These are phyloP conservation scores for Zaprionus davidi DNA, from an alignment of 1,140 invertebrate species.

Conservation along the genomic window DNA sequence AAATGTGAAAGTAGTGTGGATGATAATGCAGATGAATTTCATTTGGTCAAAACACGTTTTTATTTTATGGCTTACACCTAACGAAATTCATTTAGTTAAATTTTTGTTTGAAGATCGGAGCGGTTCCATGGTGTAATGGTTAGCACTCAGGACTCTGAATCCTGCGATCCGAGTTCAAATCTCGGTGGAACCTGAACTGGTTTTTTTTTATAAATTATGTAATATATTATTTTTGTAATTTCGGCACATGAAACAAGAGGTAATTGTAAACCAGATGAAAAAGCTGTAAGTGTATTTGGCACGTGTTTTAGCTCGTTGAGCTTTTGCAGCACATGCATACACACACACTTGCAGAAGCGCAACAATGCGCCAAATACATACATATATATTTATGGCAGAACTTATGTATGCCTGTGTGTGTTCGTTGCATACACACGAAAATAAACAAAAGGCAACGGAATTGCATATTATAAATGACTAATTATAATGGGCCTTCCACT, in stretches of 20 bases:
- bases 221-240: neutral
- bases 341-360: slow-evolving; percentile 14
- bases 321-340: slow-evolving; percentile 12
- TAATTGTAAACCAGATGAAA: neutral
- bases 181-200: slow-evolving; percentile 83
- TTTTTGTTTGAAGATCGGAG: neutral
- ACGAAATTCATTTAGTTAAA: neutral
- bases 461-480: slow-evolving; percentile 36
- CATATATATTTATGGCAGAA: neutral
- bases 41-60: neutral
- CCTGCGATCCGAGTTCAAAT: slow-evolving; percentile 95
- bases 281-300: slow-evolving; percentile 1
- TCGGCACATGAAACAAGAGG: neutral
- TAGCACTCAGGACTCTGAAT: slow-evolving; percentile 96
- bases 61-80: neutral
- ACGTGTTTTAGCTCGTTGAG: slow-evolving; percentile 21
- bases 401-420: neutral
- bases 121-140: slow-evolving; percentile 94
- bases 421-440: slow-evolving; percentile 17
- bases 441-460: slow-evolving; percentile 14
- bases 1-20: neutral
- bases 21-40: neutral
- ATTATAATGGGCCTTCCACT: slow-evolving; percentile 62
- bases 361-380: slow-evolving; percentile 22
- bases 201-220: neutral